phyloP scores from a whole-genome alignment of 2,113 vertebrate genomes.

The Felis chaus region DNA sequence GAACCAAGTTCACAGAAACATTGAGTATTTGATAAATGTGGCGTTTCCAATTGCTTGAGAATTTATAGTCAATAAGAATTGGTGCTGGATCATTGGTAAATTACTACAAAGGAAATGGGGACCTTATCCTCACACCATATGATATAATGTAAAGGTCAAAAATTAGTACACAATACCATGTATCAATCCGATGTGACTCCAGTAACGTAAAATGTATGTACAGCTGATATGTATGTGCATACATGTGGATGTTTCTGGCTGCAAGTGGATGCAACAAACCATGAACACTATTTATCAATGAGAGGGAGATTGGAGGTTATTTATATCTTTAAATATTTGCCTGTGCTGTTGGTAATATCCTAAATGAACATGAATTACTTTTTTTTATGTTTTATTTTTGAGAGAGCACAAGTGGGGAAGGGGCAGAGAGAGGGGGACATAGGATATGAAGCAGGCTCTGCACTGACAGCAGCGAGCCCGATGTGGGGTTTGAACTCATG shows the following conservation, averaged over 20 bases:
- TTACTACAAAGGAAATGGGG: neutral
- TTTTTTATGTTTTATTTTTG: neutral
- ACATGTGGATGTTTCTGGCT: neutral
- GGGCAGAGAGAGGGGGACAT: too few relatives aligned
- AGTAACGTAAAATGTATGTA: neutral
- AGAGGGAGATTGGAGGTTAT: neutral
- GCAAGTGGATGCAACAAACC: neutral
- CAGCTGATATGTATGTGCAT: neutral
- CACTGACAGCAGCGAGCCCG: too few relatives aligned
- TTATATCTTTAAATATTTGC: constrained; percentile 20
- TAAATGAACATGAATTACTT: constrained; percentile 6
- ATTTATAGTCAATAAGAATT: constrained; percentile 8
- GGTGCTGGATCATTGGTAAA: neutral
- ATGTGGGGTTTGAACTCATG: too few relatives aligned
- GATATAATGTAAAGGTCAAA: constrained; percentile 7
- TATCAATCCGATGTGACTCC: neutral
- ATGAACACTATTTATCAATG: neutral
- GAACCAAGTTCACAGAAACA: neutral
- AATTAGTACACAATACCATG: neutral
- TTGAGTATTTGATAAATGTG: constrained; percentile 10
- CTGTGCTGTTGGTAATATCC: neutral
- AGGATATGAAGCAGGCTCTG: too few relatives aligned
- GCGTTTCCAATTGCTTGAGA: neutral
- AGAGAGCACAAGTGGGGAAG: too few relatives aligned
- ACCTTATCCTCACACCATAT: neutral